Evolutionary conservation across 2,888 invertebrate genomes (phyloP), one percentile per base, ranked within the genome.

Genomic region (Noctua fimbriata): DNA sequence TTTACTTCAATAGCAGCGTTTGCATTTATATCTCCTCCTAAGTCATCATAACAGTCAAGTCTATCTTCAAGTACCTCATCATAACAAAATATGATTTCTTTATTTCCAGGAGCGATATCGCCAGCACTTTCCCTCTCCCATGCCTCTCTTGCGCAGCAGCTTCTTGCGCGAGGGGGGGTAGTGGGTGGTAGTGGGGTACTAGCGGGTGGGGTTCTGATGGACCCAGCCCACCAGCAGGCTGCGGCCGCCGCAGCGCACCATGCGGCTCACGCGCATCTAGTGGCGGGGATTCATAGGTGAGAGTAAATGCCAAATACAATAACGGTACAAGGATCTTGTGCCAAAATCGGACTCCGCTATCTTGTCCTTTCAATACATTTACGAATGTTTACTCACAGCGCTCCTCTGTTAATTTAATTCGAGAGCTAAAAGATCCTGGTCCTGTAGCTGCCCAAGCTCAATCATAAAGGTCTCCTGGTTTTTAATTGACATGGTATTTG

Each of bases 81-180:
- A n/a, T 82, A 49, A 65, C 28, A 21, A 49, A 7, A 28, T 10
- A 6, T 21, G 7, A 9, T 65, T 52, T 71, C 28, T 47, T 28
- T 81, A 60, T 24, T 94, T 94, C 16, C 91, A 97, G 97, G 98
- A 89, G 98, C 98, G n/a, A 98, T 99, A 94, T 99, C 99, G 89
- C 99, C 99, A 24, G 98, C 99, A 0, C 96, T 99, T 73, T 97
- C 98, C 67, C 97, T 98, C 81, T 97, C 96, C 24, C 97, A 94
- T 94, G 97, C 93, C 91, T 97, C 92, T 83, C 95, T 94, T 90
- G 97, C 96, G 41, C 97, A 96, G 90, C 96, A 96, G 87, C 87
- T 96, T 55, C 90, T 96, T 79, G 96, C 96, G 36, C 91, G 95
- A 32, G 96, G 94, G 79, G 97, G 91, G 63, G 97, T 93, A 90